Evolutionary conservation across 2,113 vertebrate species (phyloP), one percentile per base, ranked within the genome.

Genomic region (Gnathonemus echidnorhynchus): DNA sequence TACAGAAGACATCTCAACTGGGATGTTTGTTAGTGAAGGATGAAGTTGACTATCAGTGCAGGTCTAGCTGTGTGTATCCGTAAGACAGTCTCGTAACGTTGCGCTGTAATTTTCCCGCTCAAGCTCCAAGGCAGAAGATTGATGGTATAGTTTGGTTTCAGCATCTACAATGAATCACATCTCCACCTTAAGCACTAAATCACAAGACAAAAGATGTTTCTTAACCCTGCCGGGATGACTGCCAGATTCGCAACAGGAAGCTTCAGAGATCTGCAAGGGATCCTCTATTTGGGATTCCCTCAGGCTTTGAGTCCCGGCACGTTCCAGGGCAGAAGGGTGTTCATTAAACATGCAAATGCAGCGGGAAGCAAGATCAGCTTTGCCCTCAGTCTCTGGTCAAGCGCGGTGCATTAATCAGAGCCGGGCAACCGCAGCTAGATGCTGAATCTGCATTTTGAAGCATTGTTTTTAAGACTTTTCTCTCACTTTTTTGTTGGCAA

Each of bases 401-500:
- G 62, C 92, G 89, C 92, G 91, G 93, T 89, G 92, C 66, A 46
- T 66, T 90, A 77, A 83, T 89, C 89, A 89, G 92, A 91, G 46
- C 88, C 85, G 88, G 88, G 3, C 15, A 86, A 48, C 88, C 15
- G 90, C 86, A 87, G 90, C 92, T 31, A 45, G 92, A 90, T 91
- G 94, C 95, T 95, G 94, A 95, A 88, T 95, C 89, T 48, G 89
- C 94, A 92, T 86, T 90, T 91, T 90, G 91, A 66, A 84, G 90
- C 92, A 93, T 95, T 95, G 93, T 95, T 95, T 94, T 52, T 8
- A 88, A 88, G 92, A 93, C 35, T 93, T 94, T 95, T 94, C 93
- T 94, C 45, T 48, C 45, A 39, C 45, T 85, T 85, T 85, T 48
- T 45, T 21, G 17, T 95, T 94, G 93, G 94, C 91, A 87, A 17